Percentiles rank a stretch among this genome's conserved stretches.
These are phyloP conservation scores for Aphelinus atriplicis DNA, from an alignment of 1,140 invertebrate genomes.

Conservation along the genomic window DNA sequence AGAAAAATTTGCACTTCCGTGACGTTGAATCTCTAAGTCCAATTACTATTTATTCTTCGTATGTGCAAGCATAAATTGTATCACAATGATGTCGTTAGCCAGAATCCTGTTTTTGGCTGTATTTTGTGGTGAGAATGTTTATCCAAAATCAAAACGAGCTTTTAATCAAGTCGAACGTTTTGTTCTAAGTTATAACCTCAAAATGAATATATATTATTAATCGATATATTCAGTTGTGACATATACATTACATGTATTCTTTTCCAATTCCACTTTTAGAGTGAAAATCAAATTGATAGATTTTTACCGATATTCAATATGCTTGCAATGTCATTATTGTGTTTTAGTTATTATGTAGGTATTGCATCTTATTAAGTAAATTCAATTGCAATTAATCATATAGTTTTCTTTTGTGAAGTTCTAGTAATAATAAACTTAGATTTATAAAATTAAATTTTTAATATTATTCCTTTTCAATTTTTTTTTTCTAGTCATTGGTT, in stretches of 20 bases:
- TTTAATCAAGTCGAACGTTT: constrained; percentile 18
- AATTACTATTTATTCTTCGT: constrained; percentile 4
- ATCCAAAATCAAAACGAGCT: constrained; percentile 5
- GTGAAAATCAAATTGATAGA: too few species aligned
- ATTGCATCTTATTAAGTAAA: too few species aligned
- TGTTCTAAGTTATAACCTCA: constrained; percentile 47
- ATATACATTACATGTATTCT: neutral
- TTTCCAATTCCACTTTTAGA: too few species aligned
- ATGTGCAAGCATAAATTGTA: neutral
- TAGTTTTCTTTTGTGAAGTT: too few species aligned
- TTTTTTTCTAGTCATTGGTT: constrained; percentile 55
- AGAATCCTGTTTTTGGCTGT: constrained; percentile 48
- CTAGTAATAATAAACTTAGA: too few species aligned
- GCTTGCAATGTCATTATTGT: too few species aligned
- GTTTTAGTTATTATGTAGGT: too few species aligned
- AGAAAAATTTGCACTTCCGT: constrained; percentile 18
- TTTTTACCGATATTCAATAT: too few species aligned
- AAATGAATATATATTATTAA: constrained; percentile 38
- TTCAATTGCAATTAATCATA: too few species aligned
- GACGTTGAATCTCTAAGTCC: neutral
- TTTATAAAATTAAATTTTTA: constrained; percentile 1
- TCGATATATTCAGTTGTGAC: constrained; percentile 31
- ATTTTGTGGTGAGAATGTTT: constrained; percentile 49
- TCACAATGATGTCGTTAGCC: constrained; percentile 51
- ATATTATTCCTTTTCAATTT: constrained; percentile 1